Base-by-base conservation (phyloP, 2,888 invertebrate genomes). In the Lycaena phlaeas region DNA sequence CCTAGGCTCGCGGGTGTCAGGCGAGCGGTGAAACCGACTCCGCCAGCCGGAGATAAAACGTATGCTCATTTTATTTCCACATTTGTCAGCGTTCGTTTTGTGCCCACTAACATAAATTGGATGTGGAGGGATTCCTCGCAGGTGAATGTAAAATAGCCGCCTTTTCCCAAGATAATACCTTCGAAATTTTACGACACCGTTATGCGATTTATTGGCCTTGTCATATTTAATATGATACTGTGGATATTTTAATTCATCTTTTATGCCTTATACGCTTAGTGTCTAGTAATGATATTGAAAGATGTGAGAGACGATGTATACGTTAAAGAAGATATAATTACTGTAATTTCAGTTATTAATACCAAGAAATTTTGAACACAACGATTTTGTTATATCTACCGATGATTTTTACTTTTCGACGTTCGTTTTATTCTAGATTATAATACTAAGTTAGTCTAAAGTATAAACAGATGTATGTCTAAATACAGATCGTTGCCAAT, bases 81-180 rank as follows among this genome's bases (percentile, higher is more conserved):
- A 82, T 84, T 84, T 82, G 82, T 84, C 82, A 84, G 78, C 79
- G 74, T 82, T 82, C 82, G 79, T 81, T 82, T 79, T 81, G 81
- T 81, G 76, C 79, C 78, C 81, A 79, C 81, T 81, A 82, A 82
- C 82, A 81, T 82, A 84, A 82, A 82, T 82, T 82, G 82, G 78
- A 81, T 74, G 76, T 68, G 72, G 74, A 79, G 79, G 81, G 73
- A 77, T 79, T 74, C 77, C 77, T 74, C 79, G 72, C 77, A 79
- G 79, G 79, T 82, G 79, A 82, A 84, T 84, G 81, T 81, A 81
- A 81, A 81, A 82, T 81, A 81, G 78, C 79, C 68, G 66, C 73
- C 70, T 77, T 76, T 77, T 76, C 77, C 79, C 79, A 75, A 81
- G 81, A 81, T 81, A 82, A 82, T 81, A 74, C 77, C 69, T 60